Percentiles rank a stretch among this genome's conserved stretches.
phyloP scores from a whole-genome alignment of 2,797 vertebrate species.

The Tadarida brasiliensis region DNA sequence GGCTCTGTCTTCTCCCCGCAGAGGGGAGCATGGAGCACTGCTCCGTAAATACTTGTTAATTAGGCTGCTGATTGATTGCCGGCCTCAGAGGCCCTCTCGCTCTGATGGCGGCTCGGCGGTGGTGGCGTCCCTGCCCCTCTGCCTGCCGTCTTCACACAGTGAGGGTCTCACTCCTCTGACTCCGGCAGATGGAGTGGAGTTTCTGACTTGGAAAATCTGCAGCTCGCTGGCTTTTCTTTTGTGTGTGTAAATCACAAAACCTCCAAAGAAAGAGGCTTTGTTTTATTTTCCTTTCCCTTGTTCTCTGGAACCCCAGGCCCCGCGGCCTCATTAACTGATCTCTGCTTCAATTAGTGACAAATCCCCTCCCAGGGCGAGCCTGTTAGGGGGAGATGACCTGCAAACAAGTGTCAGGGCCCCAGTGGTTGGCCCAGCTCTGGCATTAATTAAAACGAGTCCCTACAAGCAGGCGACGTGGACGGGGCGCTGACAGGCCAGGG shows the following conservation, averaged over 20 bases:
- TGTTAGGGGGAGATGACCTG: constrained; percentile 92
- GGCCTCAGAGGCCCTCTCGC: constrained; percentile 44
- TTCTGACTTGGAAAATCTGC: constrained; percentile 76
- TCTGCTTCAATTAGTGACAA: constrained; percentile 90
- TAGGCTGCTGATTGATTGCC: constrained; percentile 63
- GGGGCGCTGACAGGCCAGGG: constrained; percentile 59
- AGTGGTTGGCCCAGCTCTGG: constrained; percentile 81
- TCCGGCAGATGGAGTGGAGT: constrained; percentile 79
- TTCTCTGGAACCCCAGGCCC: constrained; percentile 73
- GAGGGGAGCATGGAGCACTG: constrained; percentile 3
- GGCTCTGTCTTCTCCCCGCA: constrained; percentile 39
- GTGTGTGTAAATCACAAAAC: constrained; percentile 79
- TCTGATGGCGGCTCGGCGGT: background rate
- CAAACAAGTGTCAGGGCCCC: constrained; percentile 89
- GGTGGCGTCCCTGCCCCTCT: constrained; percentile 13
- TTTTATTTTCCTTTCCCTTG: constrained; percentile 79
- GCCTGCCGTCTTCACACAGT: constrained; percentile 66
- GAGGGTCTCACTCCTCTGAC: constrained; percentile 76
- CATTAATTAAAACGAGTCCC: constrained; percentile 87
- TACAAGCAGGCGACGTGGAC: constrained; percentile 70
- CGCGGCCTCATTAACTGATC: constrained; percentile 85
- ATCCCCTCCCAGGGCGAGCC: constrained; percentile 93
- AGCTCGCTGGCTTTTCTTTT: constrained; percentile 80
- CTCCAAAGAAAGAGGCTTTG: constrained; percentile 71
- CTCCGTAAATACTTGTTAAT: constrained; percentile 75